Evolutionary conservation across 2,888 invertebrate species (phyloP).

Genomic region (Nebria brevicollis): DNA sequence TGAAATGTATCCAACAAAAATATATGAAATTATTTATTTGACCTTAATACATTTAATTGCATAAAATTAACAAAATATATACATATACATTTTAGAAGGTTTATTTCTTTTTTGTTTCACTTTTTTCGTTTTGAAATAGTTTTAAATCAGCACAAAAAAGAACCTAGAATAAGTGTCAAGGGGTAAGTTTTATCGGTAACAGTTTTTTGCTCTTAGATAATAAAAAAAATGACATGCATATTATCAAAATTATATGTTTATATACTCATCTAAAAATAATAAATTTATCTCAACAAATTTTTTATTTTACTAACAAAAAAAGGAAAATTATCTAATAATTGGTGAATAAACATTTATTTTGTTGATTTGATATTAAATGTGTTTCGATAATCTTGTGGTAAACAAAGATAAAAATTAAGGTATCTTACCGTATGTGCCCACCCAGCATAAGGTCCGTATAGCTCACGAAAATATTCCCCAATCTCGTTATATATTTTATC

Average conservation of each 20-base stretch:
- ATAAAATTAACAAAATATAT: background rate
- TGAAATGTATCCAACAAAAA: background rate
- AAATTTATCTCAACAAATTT: background rate
- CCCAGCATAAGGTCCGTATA: conserved; percentile 89
- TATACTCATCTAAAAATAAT: conserved; percentile 12
- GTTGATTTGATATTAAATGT: background rate
- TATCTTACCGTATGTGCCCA: conserved; percentile 92
- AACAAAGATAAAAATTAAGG: background rate
- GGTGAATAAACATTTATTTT: background rate
- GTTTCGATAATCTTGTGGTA: background rate
- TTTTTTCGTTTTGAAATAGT: conserved; percentile 68
- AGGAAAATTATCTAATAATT: background rate
- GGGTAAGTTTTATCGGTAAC: background rate
- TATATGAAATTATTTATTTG: background rate
- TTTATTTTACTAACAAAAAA: background rate
- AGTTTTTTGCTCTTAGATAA: background rate
- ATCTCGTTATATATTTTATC: conserved; percentile 88
- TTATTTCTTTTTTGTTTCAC: background rate
- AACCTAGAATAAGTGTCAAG: conserved; percentile 67
- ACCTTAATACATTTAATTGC: background rate
- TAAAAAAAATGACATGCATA: background rate
- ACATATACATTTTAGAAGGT: background rate
- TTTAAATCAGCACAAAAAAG: conserved; percentile 84
- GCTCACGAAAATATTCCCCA: conserved; percentile 78
- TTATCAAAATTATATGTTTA: background rate